These are phyloP conservation scores for Canis aureus DNA, from an alignment of 2,113 vertebrate genomes.

Conservation along the genomic window DNA sequence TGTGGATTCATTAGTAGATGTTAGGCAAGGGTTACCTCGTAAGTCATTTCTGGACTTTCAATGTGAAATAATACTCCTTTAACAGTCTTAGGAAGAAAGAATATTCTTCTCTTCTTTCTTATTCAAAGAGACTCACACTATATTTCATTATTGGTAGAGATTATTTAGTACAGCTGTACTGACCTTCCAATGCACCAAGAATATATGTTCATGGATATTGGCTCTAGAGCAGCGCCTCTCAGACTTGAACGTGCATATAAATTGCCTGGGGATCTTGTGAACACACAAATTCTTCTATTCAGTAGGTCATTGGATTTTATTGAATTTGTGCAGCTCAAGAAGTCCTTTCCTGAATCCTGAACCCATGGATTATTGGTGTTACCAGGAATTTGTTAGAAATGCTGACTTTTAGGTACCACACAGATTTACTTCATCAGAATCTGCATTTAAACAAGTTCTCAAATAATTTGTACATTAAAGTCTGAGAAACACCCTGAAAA, in stretches of 20 bases:
- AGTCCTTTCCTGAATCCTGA: slow-evolving; percentile 13
- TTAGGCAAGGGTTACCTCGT: neutral
- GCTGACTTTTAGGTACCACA: neutral
- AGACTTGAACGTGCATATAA: neutral
- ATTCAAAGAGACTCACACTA: neutral
- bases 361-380: neutral
- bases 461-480: neutral
- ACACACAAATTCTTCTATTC: neutral
- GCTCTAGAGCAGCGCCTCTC: neutral
- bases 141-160: neutral
- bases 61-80: neutral
- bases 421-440: neutral
- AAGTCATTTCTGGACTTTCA: neutral
- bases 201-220: neutral
- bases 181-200: neutral
- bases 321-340: neutral
- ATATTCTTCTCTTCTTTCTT: neutral
- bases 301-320: slow-evolving; percentile 16
- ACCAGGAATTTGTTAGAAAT: neutral
- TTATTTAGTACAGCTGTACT: neutral
- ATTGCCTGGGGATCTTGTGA: neutral
- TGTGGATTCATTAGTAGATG: neutral
- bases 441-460: slow-evolving; percentile 14
- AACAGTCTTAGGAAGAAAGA: neutral
- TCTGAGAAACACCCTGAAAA: neutral